Base-by-base conservation (phyloP, 2,797 vertebrate genomes). In the Sebastolobus alascanus region DNA sequence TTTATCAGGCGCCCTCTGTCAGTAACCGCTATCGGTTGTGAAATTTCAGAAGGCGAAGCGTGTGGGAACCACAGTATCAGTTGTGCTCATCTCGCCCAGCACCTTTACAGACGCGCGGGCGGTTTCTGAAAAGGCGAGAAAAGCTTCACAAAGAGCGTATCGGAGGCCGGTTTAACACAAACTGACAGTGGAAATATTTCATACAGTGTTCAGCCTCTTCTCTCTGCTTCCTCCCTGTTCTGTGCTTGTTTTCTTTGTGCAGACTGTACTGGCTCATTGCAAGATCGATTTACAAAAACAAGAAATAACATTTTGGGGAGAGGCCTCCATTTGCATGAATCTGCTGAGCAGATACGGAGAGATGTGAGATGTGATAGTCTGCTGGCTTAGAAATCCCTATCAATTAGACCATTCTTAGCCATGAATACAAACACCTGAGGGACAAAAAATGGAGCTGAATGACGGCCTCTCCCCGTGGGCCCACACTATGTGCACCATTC, bases 1-100 rank as follows among this genome's bases (percentile, higher is more conserved):
- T 84, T 89, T 93, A 95, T 96, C 94, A 35, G 84, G 69, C 69
- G 73, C 79, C 78, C 71, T 84, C 90, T 92, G 93, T 94, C 94
- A 94, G 90, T 93, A 95, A 94, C 94, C 85, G 68, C 93, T 93
- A 94, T 94, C 86, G 80, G 90, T 94, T 96, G 95, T 95, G 95
- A 96, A 94, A 95, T 94, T 95, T 96, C 94, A 93, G 93, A 94
- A 90, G 88, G 89, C 89, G 77, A 81, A 90, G 92, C 84, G 90
- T 92, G 93, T 95, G 95, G 94, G 95, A 96, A 95, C 92, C 89
- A 68, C 81, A 84, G 86, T 94, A 95, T 95, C 94, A 84, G 89
- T 91, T 92, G 82, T 81, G 87, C 93, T 93, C 94, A 94, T 95
- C 93, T 94, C 75, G n/a, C 91, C 90, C 85, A 73, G 91, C 89